Percentiles rank a stretch among this genome's conserved stretches.
These are phyloP conservation scores for Dipodomys ordii DNA, from an alignment of 2,113 vertebrate species.

Conservation along the genomic window DNA sequence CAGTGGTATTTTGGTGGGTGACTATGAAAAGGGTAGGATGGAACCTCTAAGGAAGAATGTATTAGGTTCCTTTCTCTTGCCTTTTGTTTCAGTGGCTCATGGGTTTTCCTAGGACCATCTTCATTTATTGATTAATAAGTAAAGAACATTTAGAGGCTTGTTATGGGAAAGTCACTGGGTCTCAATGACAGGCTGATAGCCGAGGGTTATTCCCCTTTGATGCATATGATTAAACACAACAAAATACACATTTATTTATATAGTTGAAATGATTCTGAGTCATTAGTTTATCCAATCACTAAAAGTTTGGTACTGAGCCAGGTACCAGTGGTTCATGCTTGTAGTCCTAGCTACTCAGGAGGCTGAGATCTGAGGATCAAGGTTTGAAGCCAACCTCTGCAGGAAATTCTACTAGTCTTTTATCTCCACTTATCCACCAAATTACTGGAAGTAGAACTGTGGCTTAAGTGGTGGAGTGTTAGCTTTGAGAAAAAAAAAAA, in stretches of 20 bases:
- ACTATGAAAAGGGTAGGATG: background rate
- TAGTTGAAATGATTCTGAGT: conserved; percentile 5
- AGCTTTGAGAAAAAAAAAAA: too few species aligned
- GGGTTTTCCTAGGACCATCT: background rate
- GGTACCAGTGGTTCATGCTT: too few species aligned
- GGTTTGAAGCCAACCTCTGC: too few species aligned
- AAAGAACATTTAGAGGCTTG: background rate
- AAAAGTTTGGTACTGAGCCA: background rate
- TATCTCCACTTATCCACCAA: too few species aligned
- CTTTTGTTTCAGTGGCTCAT: background rate
- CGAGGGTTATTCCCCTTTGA: too few species aligned
- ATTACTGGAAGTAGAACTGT: too few species aligned
- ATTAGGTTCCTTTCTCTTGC: background rate
- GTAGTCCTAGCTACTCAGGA: too few species aligned
- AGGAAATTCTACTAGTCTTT: too few species aligned
- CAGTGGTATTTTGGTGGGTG: background rate
- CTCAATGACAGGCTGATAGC: too few species aligned
- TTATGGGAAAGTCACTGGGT: background rate
- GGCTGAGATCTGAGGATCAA: too few species aligned
- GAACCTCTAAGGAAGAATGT: background rate
- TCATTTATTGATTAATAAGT: background rate
- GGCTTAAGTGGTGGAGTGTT: too few species aligned
- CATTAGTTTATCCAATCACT: conserved; percentile 12
- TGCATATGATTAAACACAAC: too few species aligned
- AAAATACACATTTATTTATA: background rate